Evolutionary conservation across 2,797 vertebrate species (phyloP).

Genomic region (Sebastes oblongus): DNA sequence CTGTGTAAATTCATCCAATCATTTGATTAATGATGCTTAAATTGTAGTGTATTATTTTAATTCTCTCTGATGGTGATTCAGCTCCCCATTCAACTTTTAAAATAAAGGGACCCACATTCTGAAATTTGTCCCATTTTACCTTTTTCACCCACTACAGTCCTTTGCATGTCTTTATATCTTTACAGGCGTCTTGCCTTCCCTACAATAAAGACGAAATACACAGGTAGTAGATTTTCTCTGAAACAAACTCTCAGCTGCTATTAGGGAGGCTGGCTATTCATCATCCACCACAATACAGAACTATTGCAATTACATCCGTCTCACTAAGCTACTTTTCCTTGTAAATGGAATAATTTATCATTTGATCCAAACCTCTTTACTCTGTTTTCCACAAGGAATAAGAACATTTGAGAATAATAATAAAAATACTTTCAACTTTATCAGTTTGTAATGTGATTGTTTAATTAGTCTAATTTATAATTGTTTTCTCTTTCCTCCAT

Average conservation of each 20-base stretch:
- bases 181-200: not conserved
- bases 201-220: not conserved
- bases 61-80: not conserved
- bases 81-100: not conserved
- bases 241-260: not conserved
- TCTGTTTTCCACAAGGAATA: not conserved
- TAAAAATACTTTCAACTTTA: not conserved
- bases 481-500: not conserved
- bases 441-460: not conserved
- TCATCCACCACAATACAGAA: not conserved
- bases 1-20: not conserved
- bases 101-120: not conserved
- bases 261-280: not conserved
- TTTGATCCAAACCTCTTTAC: not conserved
- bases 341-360: not conserved
- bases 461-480: not conserved
- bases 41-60: not conserved
- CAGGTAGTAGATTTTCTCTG: not conserved
- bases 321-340: not conserved
- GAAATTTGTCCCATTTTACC: not conserved
- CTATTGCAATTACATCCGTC: not conserved
- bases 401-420: not conserved
- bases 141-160: not conserved
- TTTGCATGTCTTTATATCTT: not conserved
- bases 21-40: not conserved